Evolutionary conservation across 2,113 vertebrate genomes (phyloP), one percentile per base, ranked within the genome.

Genomic region (Istiophorus platypterus): DNA sequence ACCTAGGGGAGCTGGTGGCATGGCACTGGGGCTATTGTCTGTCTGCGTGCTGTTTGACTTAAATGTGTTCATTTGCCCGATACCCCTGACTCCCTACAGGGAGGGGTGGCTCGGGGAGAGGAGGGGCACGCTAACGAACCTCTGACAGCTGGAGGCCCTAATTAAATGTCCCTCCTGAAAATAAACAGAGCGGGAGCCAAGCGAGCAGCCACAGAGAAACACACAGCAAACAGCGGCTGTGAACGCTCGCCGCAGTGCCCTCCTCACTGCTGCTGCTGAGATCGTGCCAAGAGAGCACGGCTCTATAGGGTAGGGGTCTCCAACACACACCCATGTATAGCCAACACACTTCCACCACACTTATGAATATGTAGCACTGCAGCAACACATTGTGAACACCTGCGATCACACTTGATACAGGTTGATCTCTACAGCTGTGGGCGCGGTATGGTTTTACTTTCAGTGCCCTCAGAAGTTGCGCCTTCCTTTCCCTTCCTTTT

Each of bases 81-180:
- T 88, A 89, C 87, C 87, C 89, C 85, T 63, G 88, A 83, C 93
- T 94, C 91, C 89, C 91, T 86, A 85, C 56, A 78, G 89, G 92
- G 92, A 89, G 87, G 85, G 91, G 91, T 88, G 54, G 81, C 88
- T 82, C 63, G 34, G 87, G 80, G 90, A 92, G 94, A 90, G 93
- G 93, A 90, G 93, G 95, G 93, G 93, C 88, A 67, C 82, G 76
- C 93, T 95, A 95, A 95, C 94, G 93, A 95, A 95, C 88, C 93
- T 91, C 91, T 92, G 94, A 95, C 94, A 94, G 94, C 95, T 96
- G 94, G 95, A 95, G 94, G 94, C 94, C 93, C 95, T 96, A 96
- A 96, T 96, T 96, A 96, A 95, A 93, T 90, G 94, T 95, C 95
- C 93, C 94, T 65, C 85, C 90, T 93, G 94, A 95, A 96, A 95